A percentile compares a stretch with the other conserved stretches of the same genome.
These are phyloP conservation scores for Chrysemys picta DNA, from an alignment of 2,113 vertebrate species.

Conservation along the genomic window DNA sequence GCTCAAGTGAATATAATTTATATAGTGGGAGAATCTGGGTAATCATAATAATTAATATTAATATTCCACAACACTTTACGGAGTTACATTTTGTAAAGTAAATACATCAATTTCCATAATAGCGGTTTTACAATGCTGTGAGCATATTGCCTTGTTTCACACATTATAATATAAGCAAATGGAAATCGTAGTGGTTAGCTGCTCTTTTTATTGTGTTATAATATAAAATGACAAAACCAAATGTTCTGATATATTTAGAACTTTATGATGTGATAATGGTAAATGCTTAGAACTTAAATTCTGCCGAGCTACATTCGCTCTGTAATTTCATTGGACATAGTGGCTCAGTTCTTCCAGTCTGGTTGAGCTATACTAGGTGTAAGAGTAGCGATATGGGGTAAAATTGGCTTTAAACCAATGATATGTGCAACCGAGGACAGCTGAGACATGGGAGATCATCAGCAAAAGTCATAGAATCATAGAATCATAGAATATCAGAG, in stretches of 20 bases:
- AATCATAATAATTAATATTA: background rate
- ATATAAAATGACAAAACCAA: background rate
- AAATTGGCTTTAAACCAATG: background rate
- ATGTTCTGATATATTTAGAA: background rate
- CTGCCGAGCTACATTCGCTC: background rate
- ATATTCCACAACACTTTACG: background rate
- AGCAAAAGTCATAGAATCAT: background rate
- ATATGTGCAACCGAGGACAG: background rate
- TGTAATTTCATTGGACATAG: background rate
- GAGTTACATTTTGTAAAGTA: background rate
- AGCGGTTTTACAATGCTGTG: background rate
- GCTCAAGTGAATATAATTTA: background rate
- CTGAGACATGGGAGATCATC: background rate
- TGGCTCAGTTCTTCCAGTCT: background rate
- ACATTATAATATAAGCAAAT: accelerated
- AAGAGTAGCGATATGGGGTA: background rate
- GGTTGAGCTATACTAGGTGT: background rate
- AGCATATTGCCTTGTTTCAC: background rate
- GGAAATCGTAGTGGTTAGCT: background rate
- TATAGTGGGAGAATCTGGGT: background rate
- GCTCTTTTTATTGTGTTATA: background rate
- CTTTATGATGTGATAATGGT: background rate
- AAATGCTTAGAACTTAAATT: background rate
- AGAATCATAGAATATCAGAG: too few relatives aligned
- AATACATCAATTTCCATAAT: background rate